These are phyloP conservation scores for Acinonyx jubatus DNA, from an alignment of 2,113 vertebrate species.

Conservation along the genomic window DNA sequence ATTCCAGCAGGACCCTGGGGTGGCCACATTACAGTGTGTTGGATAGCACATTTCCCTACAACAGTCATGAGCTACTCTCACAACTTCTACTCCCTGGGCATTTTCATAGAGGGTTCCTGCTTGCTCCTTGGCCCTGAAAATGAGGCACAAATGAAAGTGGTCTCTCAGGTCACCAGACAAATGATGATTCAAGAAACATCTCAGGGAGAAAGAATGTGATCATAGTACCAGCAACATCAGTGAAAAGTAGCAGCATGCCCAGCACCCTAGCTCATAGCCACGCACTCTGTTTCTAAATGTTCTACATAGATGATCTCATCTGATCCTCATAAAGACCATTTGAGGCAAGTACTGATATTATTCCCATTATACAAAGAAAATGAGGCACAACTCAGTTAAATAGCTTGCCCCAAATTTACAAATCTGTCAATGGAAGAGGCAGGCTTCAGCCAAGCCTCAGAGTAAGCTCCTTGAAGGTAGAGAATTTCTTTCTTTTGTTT, in stretches of 20 bases:
- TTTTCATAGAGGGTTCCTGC: neutral
- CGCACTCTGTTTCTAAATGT: neutral
- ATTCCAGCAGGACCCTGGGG: neutral
- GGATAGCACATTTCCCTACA: neutral
- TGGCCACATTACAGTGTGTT: neutral
- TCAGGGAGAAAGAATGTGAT: neutral
- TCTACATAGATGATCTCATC: neutral
- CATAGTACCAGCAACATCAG: fast-evolving
- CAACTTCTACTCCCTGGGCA: neutral
- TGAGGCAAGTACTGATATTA: neutral
- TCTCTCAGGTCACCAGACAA: neutral
- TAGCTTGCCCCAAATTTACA: neutral
- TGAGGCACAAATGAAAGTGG: neutral
- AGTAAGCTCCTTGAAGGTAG: neutral
- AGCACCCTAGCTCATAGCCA: neutral
- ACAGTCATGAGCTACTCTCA: neutral
- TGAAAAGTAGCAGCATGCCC: fast-evolving
- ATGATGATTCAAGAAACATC: neutral
- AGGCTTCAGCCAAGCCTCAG: neutral
- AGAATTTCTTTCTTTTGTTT: neutral
- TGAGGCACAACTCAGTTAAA: neutral
- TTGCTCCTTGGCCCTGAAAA: neutral
- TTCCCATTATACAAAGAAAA: neutral
- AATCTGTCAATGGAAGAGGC: neutral
- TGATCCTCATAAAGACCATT: neutral